Percentiles rank a stretch among this genome's conserved stretches.
Conservation (phyloP, 2,797 vertebrate genomes). For the Acanthurus leucopareius region DNA sequence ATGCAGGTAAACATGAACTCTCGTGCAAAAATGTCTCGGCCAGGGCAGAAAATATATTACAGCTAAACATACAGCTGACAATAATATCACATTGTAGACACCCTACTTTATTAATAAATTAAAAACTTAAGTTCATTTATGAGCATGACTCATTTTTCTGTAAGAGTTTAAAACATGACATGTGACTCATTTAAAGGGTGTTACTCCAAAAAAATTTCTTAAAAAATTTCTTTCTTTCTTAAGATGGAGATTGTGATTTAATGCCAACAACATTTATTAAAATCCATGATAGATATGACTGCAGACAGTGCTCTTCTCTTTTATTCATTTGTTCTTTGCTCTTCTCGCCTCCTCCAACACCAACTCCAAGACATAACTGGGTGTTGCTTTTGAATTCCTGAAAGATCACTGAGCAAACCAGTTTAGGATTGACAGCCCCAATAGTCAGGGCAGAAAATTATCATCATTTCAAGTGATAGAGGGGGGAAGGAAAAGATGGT, state of each 20-base stretch:
- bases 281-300: background rate
- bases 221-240: background rate
- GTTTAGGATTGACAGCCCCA: conserved; percentile 38
- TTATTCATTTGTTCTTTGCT: background rate
- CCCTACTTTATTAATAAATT: conserved; percentile 6
- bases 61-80: conserved; percentile 1
- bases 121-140: background rate
- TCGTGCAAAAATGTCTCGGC: background rate
- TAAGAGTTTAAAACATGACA: background rate
- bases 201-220: background rate
- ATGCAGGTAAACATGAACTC: conserved; percentile 4
- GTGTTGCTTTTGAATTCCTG: conserved; percentile 53
- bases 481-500: background rate
- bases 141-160: conserved; percentile 14
- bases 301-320: background rate
- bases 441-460: conserved; percentile 12
- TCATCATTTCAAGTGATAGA: conserved; percentile 25
- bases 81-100: background rate
- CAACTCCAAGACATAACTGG: conserved; percentile 15
- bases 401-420: conserved; percentile 56
- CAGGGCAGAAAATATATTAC: background rate
- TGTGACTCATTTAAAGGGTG: background rate
- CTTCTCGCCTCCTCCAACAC: conserved; percentile 16
- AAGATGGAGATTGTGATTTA: background rate
- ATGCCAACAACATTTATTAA: conserved; percentile 1